These are phyloP conservation scores for Campoletis raptor DNA, from an alignment of 2,888 invertebrate genomes.

Conservation along the genomic window DNA sequence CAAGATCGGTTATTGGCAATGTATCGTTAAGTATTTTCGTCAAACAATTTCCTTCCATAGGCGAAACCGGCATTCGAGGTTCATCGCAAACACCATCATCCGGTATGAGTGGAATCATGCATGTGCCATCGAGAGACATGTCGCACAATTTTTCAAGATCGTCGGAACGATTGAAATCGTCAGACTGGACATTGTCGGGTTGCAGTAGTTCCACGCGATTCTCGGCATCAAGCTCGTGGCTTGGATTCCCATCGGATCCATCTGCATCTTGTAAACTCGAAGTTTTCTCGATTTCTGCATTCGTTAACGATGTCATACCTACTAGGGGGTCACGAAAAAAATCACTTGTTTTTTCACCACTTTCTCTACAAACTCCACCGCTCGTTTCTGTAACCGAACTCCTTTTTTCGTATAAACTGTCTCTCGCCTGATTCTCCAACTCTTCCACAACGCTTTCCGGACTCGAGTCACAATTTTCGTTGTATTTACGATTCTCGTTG, in stretches of 20 bases:
- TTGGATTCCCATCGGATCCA: conserved; percentile 26
- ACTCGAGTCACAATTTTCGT: conserved; percentile 47
- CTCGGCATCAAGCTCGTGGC: conserved; percentile 59
- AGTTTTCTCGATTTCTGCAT: background rate
- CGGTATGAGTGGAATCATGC: conserved; percentile 74
- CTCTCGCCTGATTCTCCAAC: conserved; percentile 56
- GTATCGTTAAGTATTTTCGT: conserved; percentile 77
- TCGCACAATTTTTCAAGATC: conserved; percentile 73
- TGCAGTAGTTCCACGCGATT: conserved; percentile 43
- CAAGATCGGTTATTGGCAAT: conserved; percentile 75
- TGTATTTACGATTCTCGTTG: conserved; percentile 63
- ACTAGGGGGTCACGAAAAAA: conserved; percentile 70
- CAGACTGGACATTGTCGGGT: conserved; percentile 52
- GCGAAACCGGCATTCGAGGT: conserved; percentile 74
- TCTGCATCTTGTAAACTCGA: conserved; percentile 16
- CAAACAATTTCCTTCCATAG: conserved; percentile 77
- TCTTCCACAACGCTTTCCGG: conserved; percentile 58
- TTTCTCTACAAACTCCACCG: background rate
- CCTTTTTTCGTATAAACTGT: conserved; percentile 33
- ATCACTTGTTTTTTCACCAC: conserved; percentile 55
- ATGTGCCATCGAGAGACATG: conserved; percentile 70
- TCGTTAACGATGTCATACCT: conserved; percentile 51
- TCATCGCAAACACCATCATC: conserved; percentile 74
- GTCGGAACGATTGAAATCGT: conserved; percentile 68
- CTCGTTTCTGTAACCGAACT: background rate